Evolutionary conservation across 2,113 vertebrate species (phyloP).

Genomic region (Vidua macroura): DNA sequence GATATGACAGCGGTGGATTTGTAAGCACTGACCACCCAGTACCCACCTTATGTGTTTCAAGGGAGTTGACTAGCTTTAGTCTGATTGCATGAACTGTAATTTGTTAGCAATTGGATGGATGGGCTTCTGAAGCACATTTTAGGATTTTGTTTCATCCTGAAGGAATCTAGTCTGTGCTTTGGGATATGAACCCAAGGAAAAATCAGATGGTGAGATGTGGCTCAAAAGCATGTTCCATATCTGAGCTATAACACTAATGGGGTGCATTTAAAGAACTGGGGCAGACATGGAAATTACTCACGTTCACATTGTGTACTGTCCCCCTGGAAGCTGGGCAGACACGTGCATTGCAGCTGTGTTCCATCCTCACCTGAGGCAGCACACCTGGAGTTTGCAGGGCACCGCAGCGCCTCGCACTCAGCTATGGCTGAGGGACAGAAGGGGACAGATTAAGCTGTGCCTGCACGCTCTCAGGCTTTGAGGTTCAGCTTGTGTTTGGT

Average conservation of each 20-base stretch:
- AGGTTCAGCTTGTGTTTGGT: background rate
- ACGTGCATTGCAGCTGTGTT: constrained; percentile 76
- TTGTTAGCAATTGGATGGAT: background rate
- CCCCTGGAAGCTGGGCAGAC: constrained; percentile 74
- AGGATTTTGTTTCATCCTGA: background rate
- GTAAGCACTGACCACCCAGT: background rate
- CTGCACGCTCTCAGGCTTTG: background rate
- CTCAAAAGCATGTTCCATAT: accelerated
- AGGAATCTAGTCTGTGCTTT: background rate
- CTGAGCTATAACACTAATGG: background rate
- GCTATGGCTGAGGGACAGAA: constrained; percentile 65
- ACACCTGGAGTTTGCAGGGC: constrained; percentile 81
- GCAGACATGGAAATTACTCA: constrained; percentile 69
- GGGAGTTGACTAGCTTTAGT: background rate
- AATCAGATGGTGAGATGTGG: background rate
- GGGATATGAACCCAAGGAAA: background rate
- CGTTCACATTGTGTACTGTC: constrained; percentile 74
- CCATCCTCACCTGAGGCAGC: constrained; percentile 59
- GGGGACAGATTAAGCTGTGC: background rate
- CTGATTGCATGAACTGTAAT: background rate
- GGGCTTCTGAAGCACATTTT: background rate
- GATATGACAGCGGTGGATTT: background rate
- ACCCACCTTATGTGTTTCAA: background rate
- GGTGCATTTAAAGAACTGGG: background rate
- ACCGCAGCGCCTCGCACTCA: constrained; percentile 76